Evolutionary conservation across 2,797 vertebrate genomes (phyloP).

Genomic region (Taenioides sp.): DNA sequence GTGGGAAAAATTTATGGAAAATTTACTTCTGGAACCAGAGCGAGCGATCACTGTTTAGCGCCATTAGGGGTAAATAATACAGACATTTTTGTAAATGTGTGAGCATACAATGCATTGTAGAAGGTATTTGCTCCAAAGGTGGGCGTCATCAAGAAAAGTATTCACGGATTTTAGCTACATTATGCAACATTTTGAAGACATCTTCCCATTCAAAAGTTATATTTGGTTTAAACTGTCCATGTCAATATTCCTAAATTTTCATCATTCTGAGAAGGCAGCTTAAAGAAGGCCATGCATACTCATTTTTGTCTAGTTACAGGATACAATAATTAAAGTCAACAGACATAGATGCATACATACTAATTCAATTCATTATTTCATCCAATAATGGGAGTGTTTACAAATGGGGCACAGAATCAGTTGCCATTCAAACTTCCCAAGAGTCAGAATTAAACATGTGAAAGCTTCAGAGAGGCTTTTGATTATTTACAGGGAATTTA

Average conservation of each 20-base stretch:
- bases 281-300: background rate
- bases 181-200: too few species aligned
- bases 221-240: too few species aligned
- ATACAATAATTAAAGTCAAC: background rate
- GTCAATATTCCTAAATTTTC: too few species aligned
- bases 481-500: constrained; percentile 41
- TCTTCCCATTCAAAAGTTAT: too few species aligned
- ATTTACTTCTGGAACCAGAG: too few species aligned
- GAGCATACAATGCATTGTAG: background rate
- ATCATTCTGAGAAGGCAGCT: background rate
- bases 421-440: constrained; percentile 24
- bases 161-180: background rate
- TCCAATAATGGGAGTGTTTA: background rate
- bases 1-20: too few species aligned
- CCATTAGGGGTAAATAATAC: background rate
- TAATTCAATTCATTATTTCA: background rate
- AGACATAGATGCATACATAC: background rate
- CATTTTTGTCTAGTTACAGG: background rate
- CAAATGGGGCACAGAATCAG: background rate
- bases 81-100: background rate
- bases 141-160: background rate
- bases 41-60: too few species aligned
- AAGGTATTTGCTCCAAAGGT: background rate
- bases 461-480: constrained; percentile 12
- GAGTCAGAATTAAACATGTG: constrained; percentile 33